Base-by-base conservation (phyloP, 2,113 vertebrate genomes). In the Athene cunicularia region DNA sequence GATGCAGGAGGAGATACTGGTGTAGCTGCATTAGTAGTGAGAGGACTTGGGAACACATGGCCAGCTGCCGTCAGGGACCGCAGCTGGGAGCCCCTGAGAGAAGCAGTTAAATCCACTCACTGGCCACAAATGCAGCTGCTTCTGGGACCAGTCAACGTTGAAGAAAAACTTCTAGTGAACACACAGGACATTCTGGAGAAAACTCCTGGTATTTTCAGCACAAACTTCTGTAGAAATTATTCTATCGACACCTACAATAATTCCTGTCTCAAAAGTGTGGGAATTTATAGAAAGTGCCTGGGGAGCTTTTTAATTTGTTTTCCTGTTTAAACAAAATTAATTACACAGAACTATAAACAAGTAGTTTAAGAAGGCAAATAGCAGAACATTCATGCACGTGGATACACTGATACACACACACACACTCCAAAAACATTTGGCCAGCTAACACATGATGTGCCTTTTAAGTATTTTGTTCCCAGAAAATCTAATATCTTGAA, bases 81-180 rank as follows among this genome's bases (percentile, higher is more conserved):
- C 66, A 95, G 35, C 62, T 94, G 77, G 23, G 6, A 73, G 11
- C 14, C 74, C 45, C 58, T 47, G 50, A 83, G 87, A 45, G 50
- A 88, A 80, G 56, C 49, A 68, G 26, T 28, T 76, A 80, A 68
- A 87, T 19, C 39, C 79, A 49, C 20, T 73, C 52, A 58, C 32
- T 59, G 66, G 41, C 53, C 58, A 73, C 21, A 68, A 93, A 87
- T 28, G 26, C 81, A 93, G 81, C 89, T 73, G 74, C 71, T 85
- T 94, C 86, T 70, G 70, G 74, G 70, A 86, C 26, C n/a, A 58
- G 73, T 8, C 0, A 0, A 60, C 41, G 55, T 55, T 80, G 63
- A 83, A 77, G 22, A 63, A 90, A 75, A 95, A 17, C 0, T 32
- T 59, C 64, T 30, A 49, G n/a, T 47, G 63, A 94, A 43, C n/a